Evolutionary conservation across 2,888 invertebrate genomes (phyloP), one percentile per base, ranked within the genome.

Genomic region (Chloromyia formosa): DNA sequence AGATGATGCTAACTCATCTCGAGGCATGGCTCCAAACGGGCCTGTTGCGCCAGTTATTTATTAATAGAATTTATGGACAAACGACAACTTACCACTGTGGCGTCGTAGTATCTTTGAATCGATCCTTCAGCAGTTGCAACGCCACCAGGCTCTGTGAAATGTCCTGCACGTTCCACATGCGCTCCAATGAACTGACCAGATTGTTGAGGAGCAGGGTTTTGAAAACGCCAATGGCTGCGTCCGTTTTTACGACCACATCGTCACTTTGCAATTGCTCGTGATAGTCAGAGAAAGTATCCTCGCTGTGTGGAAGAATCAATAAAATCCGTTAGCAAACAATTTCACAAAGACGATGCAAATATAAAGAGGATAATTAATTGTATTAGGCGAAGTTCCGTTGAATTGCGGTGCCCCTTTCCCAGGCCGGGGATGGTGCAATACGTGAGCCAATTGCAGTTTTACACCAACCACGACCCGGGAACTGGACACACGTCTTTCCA

Each of bases 401-500:
- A 53, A 53, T 16, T 14, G 4, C 3, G 16, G 27, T 35, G 27
- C 7, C 1, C 27, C 42, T 58, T 82, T 82, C 80, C 80, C 80
- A 80, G 81, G 81, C 82, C 82, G 81, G 81, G 81, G 81, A 80
- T 81, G 80, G 82, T 82, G 82, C 82, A 82, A 82, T 82, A 49
- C 77, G n/a, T 81, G 80, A 35, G 27, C 27, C 27, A 35, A 78
- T 58, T 71, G 18, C 42, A 78, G 78, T 73, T 20, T 81, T 80
- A 80, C 81, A 73, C 80, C 79, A 81, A 79, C 80, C 81, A 81
- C 80, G 78, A 68, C 80, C 81, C 75, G 72, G 75, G 81, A 82
- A 81, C 60, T 20, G 7, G 18, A 10, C 12, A n/a, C 60, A 23
- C 12, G 22, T 56, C 18, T 7, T 18, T 14, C 5, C 16, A 3